Conservation (phyloP, 2,888 invertebrate genomes). For the Zhengitettix transpicula region DNA sequence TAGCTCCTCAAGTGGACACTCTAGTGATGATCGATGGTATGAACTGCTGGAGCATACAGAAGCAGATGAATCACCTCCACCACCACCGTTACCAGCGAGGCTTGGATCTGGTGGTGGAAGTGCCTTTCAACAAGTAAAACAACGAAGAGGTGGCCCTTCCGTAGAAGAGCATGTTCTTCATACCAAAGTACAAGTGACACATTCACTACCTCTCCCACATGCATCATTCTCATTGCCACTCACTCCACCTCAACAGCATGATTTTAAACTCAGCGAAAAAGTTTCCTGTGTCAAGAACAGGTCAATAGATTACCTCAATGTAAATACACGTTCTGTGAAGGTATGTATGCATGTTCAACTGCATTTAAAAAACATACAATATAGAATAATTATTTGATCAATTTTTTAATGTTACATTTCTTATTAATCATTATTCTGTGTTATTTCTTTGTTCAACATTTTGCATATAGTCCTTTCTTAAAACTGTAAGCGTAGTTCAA, state of each 20-base stretch:
- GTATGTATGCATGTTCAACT: too few relatives aligned
- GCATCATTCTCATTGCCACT: conserved; percentile 25
- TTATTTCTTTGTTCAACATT: too few relatives aligned
- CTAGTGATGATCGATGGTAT: conserved; percentile 46
- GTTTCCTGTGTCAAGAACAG: too few relatives aligned
- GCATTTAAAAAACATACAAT: too few relatives aligned
- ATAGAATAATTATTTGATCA: too few relatives aligned
- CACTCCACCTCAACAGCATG: background rate
- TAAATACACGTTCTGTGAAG: too few relatives aligned
- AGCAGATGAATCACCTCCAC: conserved; percentile 18
- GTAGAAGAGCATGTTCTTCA: conserved; percentile 10
- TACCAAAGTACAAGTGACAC: conserved; percentile 27
- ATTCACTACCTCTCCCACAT: conserved; percentile 27
- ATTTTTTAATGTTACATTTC: too few relatives aligned
- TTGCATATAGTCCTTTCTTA: too few relatives aligned
- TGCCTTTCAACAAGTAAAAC: conserved; percentile 14
- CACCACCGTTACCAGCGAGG: conserved; percentile 36
- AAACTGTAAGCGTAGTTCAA: too few relatives aligned
- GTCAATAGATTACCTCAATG: too few relatives aligned
- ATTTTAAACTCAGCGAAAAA: too few relatives aligned
- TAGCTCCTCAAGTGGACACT: conserved; percentile 44
- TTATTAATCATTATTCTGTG: too few relatives aligned
- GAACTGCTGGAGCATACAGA: conserved; percentile 21
- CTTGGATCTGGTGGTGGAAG: conserved; percentile 18
- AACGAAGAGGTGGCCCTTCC: background rate